Evolutionary conservation across 2,113 vertebrate genomes (phyloP).

Genomic region (Calonectris borealis): DNA sequence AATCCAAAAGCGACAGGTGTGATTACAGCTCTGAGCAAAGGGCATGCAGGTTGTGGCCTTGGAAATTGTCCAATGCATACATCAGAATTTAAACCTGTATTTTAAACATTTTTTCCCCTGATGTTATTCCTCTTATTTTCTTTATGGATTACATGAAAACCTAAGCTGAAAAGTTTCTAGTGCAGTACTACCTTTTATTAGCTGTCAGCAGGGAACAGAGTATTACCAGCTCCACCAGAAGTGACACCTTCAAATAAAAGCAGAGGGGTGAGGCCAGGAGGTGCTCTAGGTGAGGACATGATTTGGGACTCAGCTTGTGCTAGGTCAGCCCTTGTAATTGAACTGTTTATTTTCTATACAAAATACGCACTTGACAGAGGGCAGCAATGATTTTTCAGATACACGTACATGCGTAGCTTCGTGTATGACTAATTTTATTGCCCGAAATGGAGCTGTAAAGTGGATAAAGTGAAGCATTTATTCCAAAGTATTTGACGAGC

Average conservation of each 20-base stretch:
- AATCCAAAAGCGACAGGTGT: background rate
- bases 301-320: background rate
- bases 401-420: accelerated
- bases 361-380: background rate
- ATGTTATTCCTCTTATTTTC: background rate
- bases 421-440: background rate
- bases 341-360: background rate
- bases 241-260: background rate
- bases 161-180: background rate
- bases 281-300: background rate
- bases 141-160: background rate
- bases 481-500: background rate
- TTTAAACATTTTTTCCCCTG: background rate
- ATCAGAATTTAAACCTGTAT: background rate
- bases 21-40: background rate
- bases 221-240: background rate
- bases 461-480: background rate
- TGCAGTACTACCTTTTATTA: background rate
- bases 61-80: background rate
- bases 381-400: background rate
- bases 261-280: background rate
- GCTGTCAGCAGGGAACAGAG: background rate
- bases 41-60: background rate
- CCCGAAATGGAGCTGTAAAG: background rate
- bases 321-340: background rate